Base-by-base conservation (phyloP, 2,797 vertebrate genomes). In the Cercopithecus mitis region DNA sequence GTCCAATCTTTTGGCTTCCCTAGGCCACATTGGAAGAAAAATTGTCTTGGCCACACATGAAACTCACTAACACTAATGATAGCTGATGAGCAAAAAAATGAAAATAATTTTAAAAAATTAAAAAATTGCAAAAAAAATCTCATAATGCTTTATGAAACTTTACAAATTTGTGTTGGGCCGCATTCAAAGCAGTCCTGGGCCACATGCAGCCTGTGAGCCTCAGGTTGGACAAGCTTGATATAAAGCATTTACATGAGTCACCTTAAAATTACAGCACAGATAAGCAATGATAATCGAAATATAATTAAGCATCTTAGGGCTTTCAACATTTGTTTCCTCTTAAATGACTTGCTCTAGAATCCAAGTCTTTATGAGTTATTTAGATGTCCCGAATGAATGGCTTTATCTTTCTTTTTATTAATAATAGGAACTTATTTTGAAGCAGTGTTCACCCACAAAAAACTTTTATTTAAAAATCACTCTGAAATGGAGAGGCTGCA, bases 191-290 rank as follows among this genome's bases (percentile, higher is more conserved):
- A 8, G 30, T 67, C 61, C 61, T 67, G 14, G 33, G 30, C 61
- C 33, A 0, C 61, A 67, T 15, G 61, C 33, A n/a, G 61, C 61
- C 61, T n/a, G 15, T n/a, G 30, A 3, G 15, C 15, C 0, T 33
- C 61, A 67, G 61, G 30, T n/a, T 67, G 61, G 30, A 67, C 30
- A 67, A 8, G 30, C 61, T 67, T 67, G 61, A 67, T 45, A 47
- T 73, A 50, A 64, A 93, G 15, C 36, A 84, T 64, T 79, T 64
- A 27, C 7, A 41, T 10, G 22, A 39, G 4, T 89, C 55, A 67
- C 19, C 43, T 22, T 72, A 33, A 97, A 94, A 88, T 64, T 64
- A 85, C n/a, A 94, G 33, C 61, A 81, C 27, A 92, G 55, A 95
- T 91, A 67, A 84, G 43, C 30, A 83, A 70, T 20, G 36, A 55